Evolutionary conservation across 2,113 vertebrate genomes (phyloP).

Genomic region (Actinemys pallida): DNA sequence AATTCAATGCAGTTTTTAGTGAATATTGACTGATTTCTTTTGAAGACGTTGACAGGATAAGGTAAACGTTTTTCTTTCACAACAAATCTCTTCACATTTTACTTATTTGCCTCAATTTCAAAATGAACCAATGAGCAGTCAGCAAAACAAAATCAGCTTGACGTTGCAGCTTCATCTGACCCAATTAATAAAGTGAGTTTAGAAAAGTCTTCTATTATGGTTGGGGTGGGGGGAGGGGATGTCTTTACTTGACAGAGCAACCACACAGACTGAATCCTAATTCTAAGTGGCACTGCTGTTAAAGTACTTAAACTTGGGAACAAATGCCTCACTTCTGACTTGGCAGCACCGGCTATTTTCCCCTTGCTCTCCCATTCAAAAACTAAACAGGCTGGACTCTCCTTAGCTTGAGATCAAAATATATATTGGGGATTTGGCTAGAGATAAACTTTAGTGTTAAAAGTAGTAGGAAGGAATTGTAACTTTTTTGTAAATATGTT

Average conservation of each 20-base stretch:
- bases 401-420: not conserved
- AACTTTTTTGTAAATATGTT: not conserved
- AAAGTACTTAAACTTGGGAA: not conserved
- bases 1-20: not conserved
- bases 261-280: not conserved
- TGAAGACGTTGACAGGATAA: not conserved
- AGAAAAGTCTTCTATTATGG: not conserved
- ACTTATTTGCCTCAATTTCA: not conserved
- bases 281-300: not conserved
- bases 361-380: not conserved
- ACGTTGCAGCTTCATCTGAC: not conserved
- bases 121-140: not conserved
- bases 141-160: not conserved
- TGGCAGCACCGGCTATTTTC: not conserved
- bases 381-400: not conserved
- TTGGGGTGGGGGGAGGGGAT: not conserved
- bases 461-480: not conserved
- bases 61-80: not conserved
- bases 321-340: not conserved
- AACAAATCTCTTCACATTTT: not conserved
- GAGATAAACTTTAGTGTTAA: not conserved
- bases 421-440: not conserved
- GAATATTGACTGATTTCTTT: not conserved
- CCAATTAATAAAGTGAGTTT: not conserved
- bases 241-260: not conserved